Evolutionary conservation across 2,113 vertebrate species (phyloP), one percentile per base, ranked within the genome.

Genomic region (Octodon degus): DNA sequence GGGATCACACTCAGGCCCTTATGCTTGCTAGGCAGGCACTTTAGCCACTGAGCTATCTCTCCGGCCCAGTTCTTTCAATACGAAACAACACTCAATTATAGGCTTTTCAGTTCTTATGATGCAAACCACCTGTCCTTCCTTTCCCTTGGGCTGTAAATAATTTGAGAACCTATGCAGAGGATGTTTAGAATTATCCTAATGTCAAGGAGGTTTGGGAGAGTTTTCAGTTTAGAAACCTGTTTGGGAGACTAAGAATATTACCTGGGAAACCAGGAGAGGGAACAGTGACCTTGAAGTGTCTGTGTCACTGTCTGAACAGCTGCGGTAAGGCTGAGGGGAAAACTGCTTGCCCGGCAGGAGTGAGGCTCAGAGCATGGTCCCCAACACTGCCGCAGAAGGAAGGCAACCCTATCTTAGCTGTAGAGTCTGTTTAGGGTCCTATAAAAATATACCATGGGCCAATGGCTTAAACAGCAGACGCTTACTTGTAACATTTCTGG

Each of bases 251-350:
- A 34, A 65, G 34, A 40, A 14, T 1, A 7, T 20, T 25, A 50
- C 20, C 60, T 30, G 67, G n/a, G 47, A 40, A 17, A 1, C 24
- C 14, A 0, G 0, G 37, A n/a, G 25, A 16, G 8, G 7, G 53
- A n/a, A n/a, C 0, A 1, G 10, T 6, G 53, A 14, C 11, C 1
- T 7, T 0, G 4, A 4, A 2, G 68, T 7, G 0, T 37, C 13
- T 7, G 6, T 13, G 11, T 76, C 6, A 55, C 5, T 32, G 55
- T 37, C 19, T 30, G 14, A 17, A n/a, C 50, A 34, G 47, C 7
- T 11, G 5, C 13, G 34, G 13, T 9, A 4, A 9, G 22, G 34
- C 3, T 16, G n/a, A 9, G 7, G 7, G n/a, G 25, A 1, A 22
- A 2, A 14, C 40, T 1, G 17, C 50, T 37, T 27, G 7, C 7